A percentile compares a stretch with the other conserved stretches of the same genome.
phyloP scores from a whole-genome alignment of 2,888 invertebrate genomes.

The Asteroscopus sphinx region DNA sequence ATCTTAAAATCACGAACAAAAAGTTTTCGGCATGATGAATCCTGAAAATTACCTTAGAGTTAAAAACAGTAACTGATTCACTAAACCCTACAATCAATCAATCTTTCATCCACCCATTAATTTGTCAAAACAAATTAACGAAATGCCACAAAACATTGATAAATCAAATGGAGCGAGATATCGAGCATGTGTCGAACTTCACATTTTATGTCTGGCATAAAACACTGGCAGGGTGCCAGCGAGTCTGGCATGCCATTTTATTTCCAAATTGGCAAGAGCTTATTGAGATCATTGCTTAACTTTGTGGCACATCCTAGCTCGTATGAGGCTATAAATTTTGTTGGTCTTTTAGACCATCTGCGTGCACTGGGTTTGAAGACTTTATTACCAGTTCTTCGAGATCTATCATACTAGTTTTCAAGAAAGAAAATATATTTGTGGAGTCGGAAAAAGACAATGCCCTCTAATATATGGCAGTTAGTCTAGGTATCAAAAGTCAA shows the following conservation, averaged over 20 bases:
- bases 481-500: too few species aligned
- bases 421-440: neutral
- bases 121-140: conserved; percentile 50
- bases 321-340: conserved; percentile 59
- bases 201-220: conserved; percentile 59
- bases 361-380: conserved; percentile 44
- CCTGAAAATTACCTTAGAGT: too few species aligned
- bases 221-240: conserved; percentile 62
- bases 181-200: conserved; percentile 65
- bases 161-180: conserved; percentile 56
- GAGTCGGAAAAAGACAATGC: too few species aligned
- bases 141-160: conserved; percentile 45
- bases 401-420: neutral
- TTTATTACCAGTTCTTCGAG: conserved; percentile 13
- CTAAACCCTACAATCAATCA: conserved; percentile 28
- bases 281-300: conserved; percentile 75
- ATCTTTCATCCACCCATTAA: conserved; percentile 17
- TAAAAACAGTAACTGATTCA: neutral
- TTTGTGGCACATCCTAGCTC: conserved; percentile 49
- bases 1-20: too few species aligned
- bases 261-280: conserved; percentile 70
- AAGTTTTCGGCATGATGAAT: too few species aligned
- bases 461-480: too few species aligned
- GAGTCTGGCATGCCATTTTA: conserved; percentile 60
- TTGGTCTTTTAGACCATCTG: conserved; percentile 48